Conservation (phyloP, 2,888 invertebrate species). For the Acholoe squamosa region DNA sequence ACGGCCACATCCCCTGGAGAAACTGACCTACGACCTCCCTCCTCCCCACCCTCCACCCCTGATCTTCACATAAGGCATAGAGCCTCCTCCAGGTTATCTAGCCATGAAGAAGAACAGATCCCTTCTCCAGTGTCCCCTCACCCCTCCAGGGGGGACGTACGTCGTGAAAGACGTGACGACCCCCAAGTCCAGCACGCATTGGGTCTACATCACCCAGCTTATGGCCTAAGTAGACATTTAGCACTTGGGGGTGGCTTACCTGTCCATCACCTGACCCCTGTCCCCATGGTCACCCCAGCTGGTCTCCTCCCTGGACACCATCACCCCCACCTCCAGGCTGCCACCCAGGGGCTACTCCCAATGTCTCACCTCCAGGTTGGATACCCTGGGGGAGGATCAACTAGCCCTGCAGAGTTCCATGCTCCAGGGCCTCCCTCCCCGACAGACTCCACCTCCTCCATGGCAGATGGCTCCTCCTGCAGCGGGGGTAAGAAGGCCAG, state of each 20-base stretch:
- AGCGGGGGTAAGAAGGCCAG: conserved; percentile 71
- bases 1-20: conserved; percentile 24
- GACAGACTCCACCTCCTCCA: conserved; percentile 33
- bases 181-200: neutral
- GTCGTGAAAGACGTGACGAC: neutral
- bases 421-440: conserved; percentile 39
- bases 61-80: neutral
- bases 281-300: conserved; percentile 9
- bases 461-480: conserved; percentile 26
- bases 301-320: conserved; percentile 4
- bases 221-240: conserved; percentile 26
- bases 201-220: conserved; percentile 24
- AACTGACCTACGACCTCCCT: neutral
- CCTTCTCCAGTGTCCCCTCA: conserved; percentile 35
- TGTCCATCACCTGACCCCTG: neutral
- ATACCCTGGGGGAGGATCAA: neutral
- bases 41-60: neutral
- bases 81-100: neutral
- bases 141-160: conserved; percentile 37
- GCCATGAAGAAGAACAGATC: neutral
- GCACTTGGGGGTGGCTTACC: neutral
- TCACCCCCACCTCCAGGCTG: neutral
- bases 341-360: neutral
- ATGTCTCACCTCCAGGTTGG: conserved; percentile 6
- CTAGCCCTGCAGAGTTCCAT: neutral